Conservation (phyloP, 2,888 invertebrate genomes). For the Liposcelis brunnea region DNA sequence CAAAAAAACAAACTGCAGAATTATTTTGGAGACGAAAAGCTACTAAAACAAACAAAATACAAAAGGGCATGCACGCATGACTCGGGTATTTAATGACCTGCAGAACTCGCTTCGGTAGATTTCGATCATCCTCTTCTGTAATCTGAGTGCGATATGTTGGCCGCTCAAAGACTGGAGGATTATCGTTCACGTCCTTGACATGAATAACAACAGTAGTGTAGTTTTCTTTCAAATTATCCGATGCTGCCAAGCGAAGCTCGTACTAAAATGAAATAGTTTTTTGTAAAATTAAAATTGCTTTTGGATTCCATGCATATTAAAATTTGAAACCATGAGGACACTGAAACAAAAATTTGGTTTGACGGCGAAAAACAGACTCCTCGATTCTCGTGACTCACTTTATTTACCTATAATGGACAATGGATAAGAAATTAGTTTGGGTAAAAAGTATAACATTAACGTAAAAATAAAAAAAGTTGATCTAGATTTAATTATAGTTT, state of each 20-base stretch:
- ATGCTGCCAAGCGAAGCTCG: constrained; percentile 84
- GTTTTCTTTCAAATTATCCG: constrained; percentile 93
- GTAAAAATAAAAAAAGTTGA: no score
- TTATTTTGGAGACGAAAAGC: not conserved
- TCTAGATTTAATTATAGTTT: no score
- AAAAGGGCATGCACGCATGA: not conserved
- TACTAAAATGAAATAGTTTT: constrained; percentile 39
- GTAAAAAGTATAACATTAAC: no score
- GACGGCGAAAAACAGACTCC: no score
- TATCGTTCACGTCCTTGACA: constrained; percentile 96
- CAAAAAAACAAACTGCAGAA: no score
- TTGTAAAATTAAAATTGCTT: no score
- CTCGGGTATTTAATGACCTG: constrained; percentile 38
- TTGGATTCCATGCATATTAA: no score
- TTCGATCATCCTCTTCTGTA: constrained; percentile 88
- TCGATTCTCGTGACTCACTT: no score
- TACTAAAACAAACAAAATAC: not conserved
- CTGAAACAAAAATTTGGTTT: no score
- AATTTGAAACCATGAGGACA: no score
- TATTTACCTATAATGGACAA: no score
- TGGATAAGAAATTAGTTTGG: no score
- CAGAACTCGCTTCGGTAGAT: constrained; percentile 81
- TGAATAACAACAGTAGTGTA: constrained; percentile 92
- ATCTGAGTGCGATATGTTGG: constrained; percentile 90
- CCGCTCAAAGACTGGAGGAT: constrained; percentile 89